Conservation (phyloP, 2,113 vertebrate species). For the Egretta garzetta region DNA sequence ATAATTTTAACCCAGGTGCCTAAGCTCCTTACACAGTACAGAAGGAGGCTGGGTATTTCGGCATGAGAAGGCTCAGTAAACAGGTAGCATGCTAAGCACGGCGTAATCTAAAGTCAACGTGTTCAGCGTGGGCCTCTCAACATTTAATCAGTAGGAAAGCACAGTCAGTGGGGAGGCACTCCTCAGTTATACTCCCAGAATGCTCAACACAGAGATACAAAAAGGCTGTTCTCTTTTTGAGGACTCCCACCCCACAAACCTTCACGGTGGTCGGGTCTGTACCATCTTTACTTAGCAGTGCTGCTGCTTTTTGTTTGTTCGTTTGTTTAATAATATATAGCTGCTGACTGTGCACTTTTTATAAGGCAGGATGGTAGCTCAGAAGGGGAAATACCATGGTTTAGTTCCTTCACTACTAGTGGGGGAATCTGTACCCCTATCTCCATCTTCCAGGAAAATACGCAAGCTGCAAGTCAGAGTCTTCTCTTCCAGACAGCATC, state of each 20-base stretch:
- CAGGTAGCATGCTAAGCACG: neutral
- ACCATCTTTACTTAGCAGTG: neutral
- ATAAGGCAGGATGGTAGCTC: neutral
- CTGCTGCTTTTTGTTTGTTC: neutral
- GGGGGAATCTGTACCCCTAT: neutral
- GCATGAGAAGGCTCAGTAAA: neutral
- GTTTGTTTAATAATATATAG: neutral
- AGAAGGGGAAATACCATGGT: neutral
- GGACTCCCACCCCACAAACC: neutral
- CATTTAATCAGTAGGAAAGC: neutral
- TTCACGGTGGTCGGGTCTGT: neutral
- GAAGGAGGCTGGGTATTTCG: neutral
- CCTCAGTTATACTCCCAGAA: neutral
- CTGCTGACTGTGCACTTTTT: neutral
- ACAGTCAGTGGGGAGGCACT: neutral
- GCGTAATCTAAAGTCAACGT: neutral
- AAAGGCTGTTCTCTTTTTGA: neutral
- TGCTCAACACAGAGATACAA: accelerated
- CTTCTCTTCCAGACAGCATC: neutral
- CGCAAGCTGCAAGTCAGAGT: neutral
- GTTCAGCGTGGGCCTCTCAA: neutral
- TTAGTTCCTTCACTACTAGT: neutral
- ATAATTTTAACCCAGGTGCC: neutral
- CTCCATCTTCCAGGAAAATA: neutral
- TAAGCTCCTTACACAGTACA: neutral